These are phyloP conservation scores for Micoletzkya japonica DNA, from an alignment of 2,888 invertebrate species.

Conservation along the genomic window DNA sequence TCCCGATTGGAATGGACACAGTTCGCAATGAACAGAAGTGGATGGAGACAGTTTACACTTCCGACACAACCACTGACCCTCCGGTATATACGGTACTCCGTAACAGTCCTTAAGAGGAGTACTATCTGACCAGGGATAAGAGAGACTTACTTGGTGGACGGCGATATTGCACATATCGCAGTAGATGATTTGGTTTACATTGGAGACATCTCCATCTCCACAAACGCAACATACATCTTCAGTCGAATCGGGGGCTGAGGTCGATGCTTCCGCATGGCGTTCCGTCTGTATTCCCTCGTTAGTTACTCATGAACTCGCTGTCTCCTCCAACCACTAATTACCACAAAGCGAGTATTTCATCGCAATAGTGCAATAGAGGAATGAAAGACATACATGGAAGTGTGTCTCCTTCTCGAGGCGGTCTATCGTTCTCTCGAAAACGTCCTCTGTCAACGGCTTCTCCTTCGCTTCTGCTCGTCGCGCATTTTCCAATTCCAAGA, in stretches of 20 bases:
- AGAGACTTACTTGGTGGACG: conserved; percentile 78
- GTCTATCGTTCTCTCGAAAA: conserved; percentile 94
- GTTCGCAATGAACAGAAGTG: conserved; percentile 90
- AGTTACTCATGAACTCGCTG: too few species aligned
- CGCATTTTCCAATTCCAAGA: conserved; percentile 87
- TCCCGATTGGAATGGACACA: conserved; percentile 95
- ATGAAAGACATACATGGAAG: conserved; percentile 72
- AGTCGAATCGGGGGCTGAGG: conserved; percentile 27
- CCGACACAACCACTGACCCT: conserved; percentile 95
- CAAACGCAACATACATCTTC: conserved; percentile 95
- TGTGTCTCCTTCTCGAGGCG: conserved; percentile 95
- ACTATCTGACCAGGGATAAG: not conserved
- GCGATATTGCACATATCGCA: conserved; percentile 99
- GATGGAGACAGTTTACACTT: conserved; percentile 94
- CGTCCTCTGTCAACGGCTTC: conserved; percentile 81
- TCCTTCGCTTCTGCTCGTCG: conserved; percentile 72
- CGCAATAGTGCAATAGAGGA: not conserved
- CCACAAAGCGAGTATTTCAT: not conserved
- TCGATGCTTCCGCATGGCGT: too few species aligned
- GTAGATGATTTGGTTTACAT: conserved; percentile 95
- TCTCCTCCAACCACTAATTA: not conserved
- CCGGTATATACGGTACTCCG: conserved; percentile 94
- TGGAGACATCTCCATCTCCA: conserved; percentile 95
- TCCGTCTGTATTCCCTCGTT: too few species aligned
- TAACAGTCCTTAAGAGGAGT: conserved; percentile 73